A percentile compares a stretch with the other conserved stretches of the same genome.
Evolutionary conservation across 1,140 invertebrate genomes (phyloP).

Genomic region (Hyles vespertilio): DNA sequence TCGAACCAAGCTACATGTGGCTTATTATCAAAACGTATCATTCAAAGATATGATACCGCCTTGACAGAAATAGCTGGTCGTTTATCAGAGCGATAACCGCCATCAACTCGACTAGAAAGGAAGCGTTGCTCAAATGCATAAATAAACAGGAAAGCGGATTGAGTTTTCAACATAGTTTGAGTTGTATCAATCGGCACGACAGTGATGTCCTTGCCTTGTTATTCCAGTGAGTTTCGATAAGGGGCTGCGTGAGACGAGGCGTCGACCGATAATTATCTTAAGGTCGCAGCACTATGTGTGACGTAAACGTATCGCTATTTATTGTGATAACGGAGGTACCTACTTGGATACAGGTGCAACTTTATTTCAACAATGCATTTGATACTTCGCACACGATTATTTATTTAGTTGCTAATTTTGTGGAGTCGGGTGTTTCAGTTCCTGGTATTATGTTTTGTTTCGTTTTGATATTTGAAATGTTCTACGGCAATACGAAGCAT

Average conservation of each 20-base stretch:
- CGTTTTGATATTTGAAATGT: too few relatives aligned
- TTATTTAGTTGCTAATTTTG: too few relatives aligned
- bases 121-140: conserved; percentile 10
- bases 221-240: conserved; percentile 42
- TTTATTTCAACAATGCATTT: conserved; percentile 10
- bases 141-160: conserved; percentile 13
- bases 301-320: conserved; percentile 51
- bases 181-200: conserved; percentile 28
- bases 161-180: conserved; percentile 7
- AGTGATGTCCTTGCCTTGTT: conserved; percentile 57
- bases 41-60: conserved; percentile 14
- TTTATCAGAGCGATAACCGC: conserved; percentile 12
- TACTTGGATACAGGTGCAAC: conserved; percentile 37
- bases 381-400: neutral
- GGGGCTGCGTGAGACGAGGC: conserved; percentile 42
- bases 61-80: conserved; percentile 15
- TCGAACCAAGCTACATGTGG: neutral
- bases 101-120: conserved; percentile 10
- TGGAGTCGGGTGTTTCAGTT: too few relatives aligned
- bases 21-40: conserved; percentile 7
- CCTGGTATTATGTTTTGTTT: neutral
- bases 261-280: conserved; percentile 72
- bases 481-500: too few relatives aligned
- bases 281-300: conserved; percentile 65
- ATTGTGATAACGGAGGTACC: conserved; percentile 31